These are phyloP conservation scores for Phycodurus eques DNA, from an alignment of 2,113 vertebrate species.

Conservation along the genomic window DNA sequence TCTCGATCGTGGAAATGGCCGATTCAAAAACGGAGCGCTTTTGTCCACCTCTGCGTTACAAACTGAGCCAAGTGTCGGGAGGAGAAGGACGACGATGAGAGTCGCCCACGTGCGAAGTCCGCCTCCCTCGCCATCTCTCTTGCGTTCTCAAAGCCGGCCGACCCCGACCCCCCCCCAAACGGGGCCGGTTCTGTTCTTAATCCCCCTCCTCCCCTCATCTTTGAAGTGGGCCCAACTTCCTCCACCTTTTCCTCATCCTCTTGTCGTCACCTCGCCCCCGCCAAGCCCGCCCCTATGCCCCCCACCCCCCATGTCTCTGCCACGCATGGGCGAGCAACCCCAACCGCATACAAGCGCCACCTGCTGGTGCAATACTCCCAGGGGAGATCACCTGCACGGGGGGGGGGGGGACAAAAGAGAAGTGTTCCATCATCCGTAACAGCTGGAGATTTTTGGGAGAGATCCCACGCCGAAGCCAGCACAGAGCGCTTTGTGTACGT, in stretches of 20 bases:
- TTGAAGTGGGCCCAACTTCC: constrained; percentile 41
- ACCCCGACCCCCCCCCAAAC: constrained; percentile 1
- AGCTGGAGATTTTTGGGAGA: constrained; percentile 16
- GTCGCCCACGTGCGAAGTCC: background rate
- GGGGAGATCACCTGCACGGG: constrained; percentile 45
- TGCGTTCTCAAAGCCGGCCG: background rate
- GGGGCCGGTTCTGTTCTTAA: constrained; percentile 20
- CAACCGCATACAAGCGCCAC: constrained; percentile 2
- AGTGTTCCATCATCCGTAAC: background rate
- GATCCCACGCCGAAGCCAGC: background rate
- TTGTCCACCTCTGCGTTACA: background rate
- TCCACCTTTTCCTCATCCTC: constrained; percentile 11
- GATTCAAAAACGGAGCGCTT: background rate
- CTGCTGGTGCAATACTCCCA: constrained; percentile 39
- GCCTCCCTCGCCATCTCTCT: background rate
- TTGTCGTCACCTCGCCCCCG: constrained; percentile 1
- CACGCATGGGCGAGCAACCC: constrained; percentile 45
- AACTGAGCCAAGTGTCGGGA: background rate
- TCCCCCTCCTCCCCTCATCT: constrained; percentile 24
- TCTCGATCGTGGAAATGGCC: too few relatives aligned
- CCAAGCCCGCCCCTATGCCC: background rate
- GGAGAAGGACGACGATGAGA: background rate
- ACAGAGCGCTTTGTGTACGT: background rate
- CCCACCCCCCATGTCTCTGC: constrained; percentile 3
- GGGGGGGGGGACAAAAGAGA: constrained; percentile 23